Percentiles rank a stretch among this genome's conserved stretches.
These are phyloP conservation scores for Epinotia bilunana DNA, from an alignment of 2,888 invertebrate species.

Conservation along the genomic window DNA sequence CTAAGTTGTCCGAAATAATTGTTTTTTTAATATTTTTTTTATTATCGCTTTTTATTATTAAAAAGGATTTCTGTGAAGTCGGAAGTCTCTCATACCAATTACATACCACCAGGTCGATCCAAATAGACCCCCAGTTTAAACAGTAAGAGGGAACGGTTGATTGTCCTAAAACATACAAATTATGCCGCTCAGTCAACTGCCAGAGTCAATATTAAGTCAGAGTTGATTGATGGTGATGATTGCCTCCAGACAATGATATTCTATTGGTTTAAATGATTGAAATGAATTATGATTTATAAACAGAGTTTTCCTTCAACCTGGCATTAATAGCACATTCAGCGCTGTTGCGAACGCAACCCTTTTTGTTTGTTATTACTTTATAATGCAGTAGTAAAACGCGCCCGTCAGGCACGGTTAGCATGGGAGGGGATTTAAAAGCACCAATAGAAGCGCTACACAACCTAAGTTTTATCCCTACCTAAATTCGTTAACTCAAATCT, in stretches of 20 bases:
- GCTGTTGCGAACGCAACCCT: too few relatives aligned
- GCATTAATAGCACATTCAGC: background rate
- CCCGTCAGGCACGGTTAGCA: too few relatives aligned
- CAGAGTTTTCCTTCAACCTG: background rate
- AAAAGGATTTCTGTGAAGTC: too few relatives aligned
- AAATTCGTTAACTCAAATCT: too few relatives aligned
- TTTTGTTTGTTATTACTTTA: too few relatives aligned
- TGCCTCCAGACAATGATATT: slow-evolving; percentile 12
- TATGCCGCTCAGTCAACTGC: slow-evolving; percentile 14
- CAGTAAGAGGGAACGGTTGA: slow-evolving; percentile 12
- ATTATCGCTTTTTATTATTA: too few relatives aligned
- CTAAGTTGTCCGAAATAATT: too few relatives aligned
- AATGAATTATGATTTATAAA: slow-evolving; percentile 21
- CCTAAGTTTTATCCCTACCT: too few relatives aligned
- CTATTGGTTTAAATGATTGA: slow-evolving; percentile 27
- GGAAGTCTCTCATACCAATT: background rate
- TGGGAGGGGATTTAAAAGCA: too few relatives aligned
- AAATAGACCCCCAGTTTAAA: background rate
- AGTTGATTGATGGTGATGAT: slow-evolving; percentile 22
- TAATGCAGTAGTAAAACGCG: too few relatives aligned
- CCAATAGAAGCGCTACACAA: too few relatives aligned
- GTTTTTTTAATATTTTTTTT: too few relatives aligned
- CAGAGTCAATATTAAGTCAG: slow-evolving; percentile 20
- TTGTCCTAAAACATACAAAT: slow-evolving; percentile 22
- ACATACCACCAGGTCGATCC: background rate